A percentile compares a stretch with the other conserved stretches of the same genome.
These are phyloP conservation scores for Deladenus siricidicola DNA, from an alignment of 2,888 invertebrate genomes.

Conservation along the genomic window DNA sequence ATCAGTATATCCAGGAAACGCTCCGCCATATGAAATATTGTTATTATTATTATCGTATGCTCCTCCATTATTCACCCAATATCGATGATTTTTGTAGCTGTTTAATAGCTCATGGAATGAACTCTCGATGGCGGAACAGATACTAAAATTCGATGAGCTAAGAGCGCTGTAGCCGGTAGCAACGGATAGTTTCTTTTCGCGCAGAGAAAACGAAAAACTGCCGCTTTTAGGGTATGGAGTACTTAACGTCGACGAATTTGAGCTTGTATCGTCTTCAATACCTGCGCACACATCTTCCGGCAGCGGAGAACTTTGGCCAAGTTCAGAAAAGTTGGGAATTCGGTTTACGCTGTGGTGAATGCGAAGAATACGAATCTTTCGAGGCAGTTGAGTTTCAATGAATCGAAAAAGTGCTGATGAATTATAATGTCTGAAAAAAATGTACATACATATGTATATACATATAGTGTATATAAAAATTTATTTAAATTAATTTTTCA, in stretches of 20 bases:
- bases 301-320: conserved; percentile 16
- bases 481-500: too few species aligned
- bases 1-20: too few species aligned
- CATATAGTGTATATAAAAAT: too few species aligned
- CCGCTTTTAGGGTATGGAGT: too few species aligned
- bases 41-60: too few species aligned
- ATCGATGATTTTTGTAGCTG: too few species aligned
- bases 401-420: conserved; percentile 30
- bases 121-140: conserved; percentile 15
- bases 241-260: too few species aligned
- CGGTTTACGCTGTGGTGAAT: conserved; percentile 27
- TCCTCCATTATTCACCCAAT: too few species aligned
- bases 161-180: conserved; percentile 16
- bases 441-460: not conserved
- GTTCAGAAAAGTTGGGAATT: conserved; percentile 29
- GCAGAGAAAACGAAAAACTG: not conserved
- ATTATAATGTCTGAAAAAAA: conserved; percentile 28
- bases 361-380: conserved; percentile 26
- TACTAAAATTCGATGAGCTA: conserved; percentile 16
- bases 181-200: conserved; percentile 24
- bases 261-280: too few species aligned
- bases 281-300: not conserved
- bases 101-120: too few species aligned
- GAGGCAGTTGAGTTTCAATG: conserved; percentile 26
- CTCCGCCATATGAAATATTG: too few species aligned